These are phyloP conservation scores for Trichacis sp. DNA, from an alignment of 2,888 invertebrate species.

Conservation along the genomic window DNA sequence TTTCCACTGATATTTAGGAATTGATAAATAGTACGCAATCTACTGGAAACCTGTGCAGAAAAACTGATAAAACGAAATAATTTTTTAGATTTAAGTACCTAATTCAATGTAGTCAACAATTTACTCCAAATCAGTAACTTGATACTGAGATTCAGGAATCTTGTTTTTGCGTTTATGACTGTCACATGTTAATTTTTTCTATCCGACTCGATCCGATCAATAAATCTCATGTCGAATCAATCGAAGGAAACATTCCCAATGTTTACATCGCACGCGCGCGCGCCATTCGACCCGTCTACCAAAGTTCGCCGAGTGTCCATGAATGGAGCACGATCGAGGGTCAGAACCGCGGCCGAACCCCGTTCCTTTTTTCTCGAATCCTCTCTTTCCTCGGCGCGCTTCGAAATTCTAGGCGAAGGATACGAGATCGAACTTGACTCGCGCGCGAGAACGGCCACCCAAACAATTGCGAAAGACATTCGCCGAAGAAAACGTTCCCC, in stretches of 20 bases:
- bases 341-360: slow-evolving; percentile 31
- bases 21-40: too few species aligned
- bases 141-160: background rate
- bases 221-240: too few species aligned
- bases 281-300: slow-evolving; percentile 38
- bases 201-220: too few species aligned
- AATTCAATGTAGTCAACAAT: too few species aligned
- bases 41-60: too few species aligned
- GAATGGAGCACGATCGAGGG: slow-evolving; percentile 43
- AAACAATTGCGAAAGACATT: slow-evolving; percentile 2
- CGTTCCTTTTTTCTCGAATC: slow-evolving; percentile 1
- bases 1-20: too few species aligned
- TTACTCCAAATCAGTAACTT: too few species aligned
- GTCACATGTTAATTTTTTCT: background rate
- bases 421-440: slow-evolving; percentile 15
- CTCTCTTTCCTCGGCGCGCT: slow-evolving; percentile 20
- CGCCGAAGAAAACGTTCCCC: background rate
- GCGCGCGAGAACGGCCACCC: background rate
- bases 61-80: too few species aligned
- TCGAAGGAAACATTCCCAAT: slow-evolving; percentile 25
- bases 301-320: slow-evolving; percentile 42
- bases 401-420: slow-evolving; percentile 38
- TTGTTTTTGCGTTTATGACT: too few species aligned
- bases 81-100: too few species aligned
- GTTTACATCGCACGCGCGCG: slow-evolving; percentile 32